These are phyloP conservation scores for Malacosoma neustria DNA, from an alignment of 2,888 invertebrate genomes.

Conservation along the genomic window DNA sequence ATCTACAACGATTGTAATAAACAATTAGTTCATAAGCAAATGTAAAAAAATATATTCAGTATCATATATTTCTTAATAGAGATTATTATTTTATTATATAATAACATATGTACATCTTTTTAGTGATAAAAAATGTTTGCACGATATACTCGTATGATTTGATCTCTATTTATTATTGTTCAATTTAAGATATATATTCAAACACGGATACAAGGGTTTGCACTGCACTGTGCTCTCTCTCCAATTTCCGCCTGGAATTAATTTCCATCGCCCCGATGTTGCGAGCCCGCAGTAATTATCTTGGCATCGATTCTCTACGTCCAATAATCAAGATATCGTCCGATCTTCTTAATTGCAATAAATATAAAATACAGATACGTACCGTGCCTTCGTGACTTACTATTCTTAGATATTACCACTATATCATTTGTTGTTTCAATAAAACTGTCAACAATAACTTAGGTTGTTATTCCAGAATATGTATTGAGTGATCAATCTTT, in stretches of 20 bases:
- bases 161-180: too few relatives aligned
- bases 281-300: conserved; percentile 46
- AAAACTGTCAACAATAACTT: background rate
- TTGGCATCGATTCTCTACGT: conserved; percentile 43
- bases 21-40: too few relatives aligned
- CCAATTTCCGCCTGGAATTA: conserved; percentile 37
- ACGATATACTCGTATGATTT: too few relatives aligned
- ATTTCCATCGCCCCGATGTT: conserved; percentile 35
- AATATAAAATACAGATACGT: background rate
- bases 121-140: too few relatives aligned
- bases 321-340: conserved; percentile 56
- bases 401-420: background rate
- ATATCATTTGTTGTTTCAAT: background rate
- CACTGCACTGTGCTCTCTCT: conserved; percentile 37
- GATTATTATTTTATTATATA: too few relatives aligned
- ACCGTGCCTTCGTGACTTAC: background rate
- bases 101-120: too few relatives aligned
- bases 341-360: conserved; percentile 48
- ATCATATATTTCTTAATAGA: too few relatives aligned
- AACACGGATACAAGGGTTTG: too few relatives aligned
- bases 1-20: too few relatives aligned
- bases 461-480: background rate
- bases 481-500: background rate
- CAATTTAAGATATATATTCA: too few relatives aligned
- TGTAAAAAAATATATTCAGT: too few relatives aligned